A percentile compares a stretch with the other conserved stretches of the same genome.
Evolutionary conservation across 2,888 invertebrate genomes (phyloP).

Genomic region (Lepidocyrtoides sp.): DNA sequence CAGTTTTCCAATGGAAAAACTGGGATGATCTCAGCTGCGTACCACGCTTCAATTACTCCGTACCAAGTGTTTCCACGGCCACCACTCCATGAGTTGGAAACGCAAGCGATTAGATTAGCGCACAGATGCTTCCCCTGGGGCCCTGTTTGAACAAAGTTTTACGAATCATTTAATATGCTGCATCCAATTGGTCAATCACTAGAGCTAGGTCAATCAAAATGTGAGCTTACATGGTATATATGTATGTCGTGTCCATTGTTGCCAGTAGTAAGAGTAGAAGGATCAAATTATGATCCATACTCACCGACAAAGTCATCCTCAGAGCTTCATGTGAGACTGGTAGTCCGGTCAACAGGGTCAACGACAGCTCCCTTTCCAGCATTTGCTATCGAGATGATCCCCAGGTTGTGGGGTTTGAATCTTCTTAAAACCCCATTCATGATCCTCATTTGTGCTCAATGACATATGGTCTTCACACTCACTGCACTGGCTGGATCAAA

Average conservation of each 20-base stretch:
- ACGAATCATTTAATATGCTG: no score
- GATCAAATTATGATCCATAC: no score
- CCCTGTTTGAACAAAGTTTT: no score
- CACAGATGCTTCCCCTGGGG: slow-evolving; percentile 55
- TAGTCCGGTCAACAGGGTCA: slow-evolving; percentile 63
- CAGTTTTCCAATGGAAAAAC: slow-evolving; percentile 45
- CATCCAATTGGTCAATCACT: no score
- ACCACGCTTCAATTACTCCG: slow-evolving; percentile 24
- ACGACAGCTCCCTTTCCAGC: slow-evolving; percentile 54
- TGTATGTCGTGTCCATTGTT: no score
- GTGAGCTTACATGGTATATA: no score
- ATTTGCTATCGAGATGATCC: slow-evolving; percentile 46
- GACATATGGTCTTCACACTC: no score
- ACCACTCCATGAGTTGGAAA: slow-evolving; percentile 52
- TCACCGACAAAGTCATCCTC: no score
- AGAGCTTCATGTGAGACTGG: slow-evolving; percentile 55
- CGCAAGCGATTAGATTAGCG: slow-evolving; percentile 60
- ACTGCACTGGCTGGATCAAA: no score
- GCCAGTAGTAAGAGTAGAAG: no score
- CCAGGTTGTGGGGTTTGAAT: neutral
- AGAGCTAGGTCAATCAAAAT: no score
- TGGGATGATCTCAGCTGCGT: slow-evolving; percentile 47
- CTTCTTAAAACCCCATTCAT: neutral
- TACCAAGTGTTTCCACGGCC: slow-evolving; percentile 45
- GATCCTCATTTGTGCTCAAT: neutral